Percentiles rank a stretch among this genome's conserved stretches.
phyloP scores from a whole-genome alignment of 2,888 invertebrate species.

The Tillus elongatus region DNA sequence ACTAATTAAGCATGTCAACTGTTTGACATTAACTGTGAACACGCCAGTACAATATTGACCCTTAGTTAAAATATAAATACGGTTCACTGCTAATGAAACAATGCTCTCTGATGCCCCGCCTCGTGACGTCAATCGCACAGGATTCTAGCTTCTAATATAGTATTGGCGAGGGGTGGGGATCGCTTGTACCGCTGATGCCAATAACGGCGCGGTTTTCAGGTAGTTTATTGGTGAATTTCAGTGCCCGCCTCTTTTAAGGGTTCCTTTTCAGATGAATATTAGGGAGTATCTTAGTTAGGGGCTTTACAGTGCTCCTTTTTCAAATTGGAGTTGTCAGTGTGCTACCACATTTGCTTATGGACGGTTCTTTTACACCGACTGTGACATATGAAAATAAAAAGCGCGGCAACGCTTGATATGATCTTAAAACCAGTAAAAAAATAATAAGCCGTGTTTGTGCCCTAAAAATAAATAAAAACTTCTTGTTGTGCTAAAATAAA shows the following conservation, averaged over 20 bases:
- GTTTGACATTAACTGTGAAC: slow-evolving; percentile 39
- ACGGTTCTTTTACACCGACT: no score
- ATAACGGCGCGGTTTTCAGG: slow-evolving; percentile 52
- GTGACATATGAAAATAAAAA: no score
- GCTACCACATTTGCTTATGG: slow-evolving; percentile 34
- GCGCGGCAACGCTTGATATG: no score
- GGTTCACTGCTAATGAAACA: slow-evolving; percentile 19
- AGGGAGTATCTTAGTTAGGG: slow-evolving; percentile 41
- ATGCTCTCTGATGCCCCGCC: slow-evolving; percentile 26
- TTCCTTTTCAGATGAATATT: slow-evolving; percentile 39
- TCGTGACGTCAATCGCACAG: slow-evolving; percentile 13
- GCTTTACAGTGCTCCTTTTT: slow-evolving; percentile 35
- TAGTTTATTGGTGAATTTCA: slow-evolving; percentile 55
- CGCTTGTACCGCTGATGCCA: slow-evolving; percentile 38
- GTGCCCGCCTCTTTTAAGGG: slow-evolving; percentile 41
- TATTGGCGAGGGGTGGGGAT: slow-evolving; percentile 39
- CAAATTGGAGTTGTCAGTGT: slow-evolving; percentile 41
- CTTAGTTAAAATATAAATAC: slow-evolving; percentile 20
- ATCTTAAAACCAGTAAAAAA: no score
- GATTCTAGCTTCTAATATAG: slow-evolving; percentile 16
- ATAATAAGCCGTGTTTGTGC: no score
- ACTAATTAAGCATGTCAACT: slow-evolving; percentile 41
- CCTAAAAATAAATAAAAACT: no score
- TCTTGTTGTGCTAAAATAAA: no score
- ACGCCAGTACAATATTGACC: slow-evolving; percentile 21